Evolutionary conservation across 2,888 invertebrate species (phyloP).

Genomic region (Ptilodon capucinus): DNA sequence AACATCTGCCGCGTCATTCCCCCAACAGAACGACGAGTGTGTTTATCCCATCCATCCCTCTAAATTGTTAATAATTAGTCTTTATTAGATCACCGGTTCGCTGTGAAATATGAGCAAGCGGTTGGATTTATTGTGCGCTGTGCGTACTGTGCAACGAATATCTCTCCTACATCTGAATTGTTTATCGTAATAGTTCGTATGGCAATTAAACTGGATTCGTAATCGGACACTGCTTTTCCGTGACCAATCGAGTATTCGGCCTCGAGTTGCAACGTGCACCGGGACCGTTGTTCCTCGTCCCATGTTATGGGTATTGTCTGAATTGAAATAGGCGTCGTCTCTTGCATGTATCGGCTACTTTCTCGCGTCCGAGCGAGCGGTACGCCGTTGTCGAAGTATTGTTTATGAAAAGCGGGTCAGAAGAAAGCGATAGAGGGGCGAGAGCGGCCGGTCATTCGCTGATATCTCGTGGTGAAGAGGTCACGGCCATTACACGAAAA

Average conservation of each 20-base stretch:
- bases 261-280: conserved; percentile 30
- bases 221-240: conserved; percentile 44
- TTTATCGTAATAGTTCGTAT: conserved; percentile 42
- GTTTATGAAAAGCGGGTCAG: conserved; percentile 81
- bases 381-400: conserved; percentile 70
- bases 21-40: conserved; percentile 39
- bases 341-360: conserved; percentile 71
- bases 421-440: conserved; percentile 76
- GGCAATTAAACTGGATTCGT: conserved; percentile 41
- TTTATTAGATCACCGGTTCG: conserved; percentile 39
- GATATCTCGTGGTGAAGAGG: conserved; percentile 75
- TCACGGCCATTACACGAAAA: conserved; percentile 72
- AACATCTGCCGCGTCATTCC: conserved; percentile 61
- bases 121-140: conserved; percentile 7
- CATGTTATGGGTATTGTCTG: conserved; percentile 42
- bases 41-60: conserved; percentile 38
- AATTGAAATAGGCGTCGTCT: conserved; percentile 50
- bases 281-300: conserved; percentile 27
- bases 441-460: conserved; percentile 64
- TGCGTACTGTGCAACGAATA: conserved; percentile 8
- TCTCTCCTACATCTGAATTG: conserved; percentile 3
- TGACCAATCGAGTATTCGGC: conserved; percentile 42
- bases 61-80: conserved; percentile 46
- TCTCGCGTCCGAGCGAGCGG: conserved; percentile 65
- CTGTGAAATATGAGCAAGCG: conserved; percentile 20